phyloP scores from a whole-genome alignment of 2,113 vertebrate genomes.

The Platysteira castanea region DNA sequence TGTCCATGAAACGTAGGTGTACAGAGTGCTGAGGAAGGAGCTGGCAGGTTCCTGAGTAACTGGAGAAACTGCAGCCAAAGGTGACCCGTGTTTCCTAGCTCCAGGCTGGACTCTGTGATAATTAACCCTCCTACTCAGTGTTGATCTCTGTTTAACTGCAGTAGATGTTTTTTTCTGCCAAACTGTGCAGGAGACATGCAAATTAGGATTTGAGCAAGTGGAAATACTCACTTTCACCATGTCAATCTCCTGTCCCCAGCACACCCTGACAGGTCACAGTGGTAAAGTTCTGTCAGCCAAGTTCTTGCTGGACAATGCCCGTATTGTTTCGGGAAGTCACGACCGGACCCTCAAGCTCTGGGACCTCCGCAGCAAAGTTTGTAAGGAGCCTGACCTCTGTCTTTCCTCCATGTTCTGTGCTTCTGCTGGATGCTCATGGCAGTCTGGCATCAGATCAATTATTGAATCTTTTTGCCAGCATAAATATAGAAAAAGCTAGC shows the following conservation, averaged over 20 bases:
- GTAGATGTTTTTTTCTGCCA: background rate
- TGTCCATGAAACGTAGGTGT: background rate
- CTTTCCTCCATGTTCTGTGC: background rate
- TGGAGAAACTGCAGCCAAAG: background rate
- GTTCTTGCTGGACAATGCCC: slow-evolving; percentile 92
- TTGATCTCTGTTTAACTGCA: background rate
- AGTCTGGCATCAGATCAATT: background rate
- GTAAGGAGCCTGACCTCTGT: slow-evolving; percentile 74
- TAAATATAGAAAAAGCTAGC: background rate
- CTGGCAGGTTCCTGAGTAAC: background rate
- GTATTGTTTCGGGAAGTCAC: slow-evolving; percentile 96
- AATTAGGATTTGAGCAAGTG: background rate
- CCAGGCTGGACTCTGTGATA: background rate
- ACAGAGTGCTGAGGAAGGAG: background rate
- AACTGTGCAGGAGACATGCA: background rate
- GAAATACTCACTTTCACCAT: background rate
- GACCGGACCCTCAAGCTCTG: slow-evolving; percentile 97
- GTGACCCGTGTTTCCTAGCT: background rate
- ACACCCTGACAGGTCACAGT: slow-evolving; percentile 95
- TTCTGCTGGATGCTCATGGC: background rate
- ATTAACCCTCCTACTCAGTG: background rate
- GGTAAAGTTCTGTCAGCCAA: slow-evolving; percentile 95
- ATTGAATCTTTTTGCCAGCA: background rate
- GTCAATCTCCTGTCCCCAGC: slow-evolving; percentile 71
- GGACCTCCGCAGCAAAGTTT: slow-evolving; percentile 99